Evolutionary conservation across 1,140 invertebrate genomes (phyloP).

Genomic region (Pseudomyrmex sp.): DNA sequence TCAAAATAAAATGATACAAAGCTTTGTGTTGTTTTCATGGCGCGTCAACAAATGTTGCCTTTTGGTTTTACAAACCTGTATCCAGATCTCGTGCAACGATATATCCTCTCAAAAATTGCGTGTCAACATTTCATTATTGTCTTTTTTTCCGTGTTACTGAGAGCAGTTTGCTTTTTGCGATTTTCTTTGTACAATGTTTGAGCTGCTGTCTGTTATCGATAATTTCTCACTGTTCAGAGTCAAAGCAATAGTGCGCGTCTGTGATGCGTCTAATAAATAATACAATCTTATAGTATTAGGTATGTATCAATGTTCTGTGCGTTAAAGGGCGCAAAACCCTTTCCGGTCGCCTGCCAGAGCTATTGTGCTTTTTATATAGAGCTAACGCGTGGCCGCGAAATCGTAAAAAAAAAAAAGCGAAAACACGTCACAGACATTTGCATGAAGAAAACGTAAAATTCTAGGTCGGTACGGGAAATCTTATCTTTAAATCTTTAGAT

Average conservation of each 20-base stretch:
- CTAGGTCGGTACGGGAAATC: constrained; percentile 21
- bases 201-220: no score
- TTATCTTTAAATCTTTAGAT: constrained; percentile 61
- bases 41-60: constrained; percentile 38
- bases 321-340: neutral
- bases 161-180: no score
- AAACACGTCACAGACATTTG: constrained; percentile 43
- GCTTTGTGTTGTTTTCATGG: constrained; percentile 37
- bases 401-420: constrained; percentile 27
- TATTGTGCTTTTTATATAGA: constrained; percentile 38
- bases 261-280: no score
- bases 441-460: constrained; percentile 55
- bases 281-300: no score
- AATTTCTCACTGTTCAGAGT: no score
- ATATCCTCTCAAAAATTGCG: neutral
- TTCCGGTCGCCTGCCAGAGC: neutral
- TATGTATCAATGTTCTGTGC: neutral
- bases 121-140: no score
- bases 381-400: constrained; percentile 22
- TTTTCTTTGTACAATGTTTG: no score
- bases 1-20: constrained; percentile 43
- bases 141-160: no score
- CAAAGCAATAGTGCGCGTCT: no score
- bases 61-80: constrained; percentile 39
- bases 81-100: constrained; percentile 21